Evolutionary conservation across 2,113 vertebrate species (phyloP), one percentile per base, ranked within the genome.

Genomic region (Micronycteris hirsuta): DNA sequence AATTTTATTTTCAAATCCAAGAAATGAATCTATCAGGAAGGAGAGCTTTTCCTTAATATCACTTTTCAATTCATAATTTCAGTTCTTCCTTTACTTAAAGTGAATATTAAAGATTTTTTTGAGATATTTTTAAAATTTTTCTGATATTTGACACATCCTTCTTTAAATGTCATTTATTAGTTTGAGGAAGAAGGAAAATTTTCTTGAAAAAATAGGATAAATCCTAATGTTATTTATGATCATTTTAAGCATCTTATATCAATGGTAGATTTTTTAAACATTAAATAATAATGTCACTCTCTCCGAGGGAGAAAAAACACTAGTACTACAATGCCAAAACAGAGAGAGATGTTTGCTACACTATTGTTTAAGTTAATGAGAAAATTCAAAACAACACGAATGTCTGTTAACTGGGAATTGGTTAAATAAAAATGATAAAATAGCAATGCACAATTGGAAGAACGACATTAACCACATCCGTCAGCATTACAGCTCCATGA

Each of bases 1-100:
- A 74, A 24, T 95, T 94, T 74, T 93, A 88, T 94, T 86, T 90
- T 97, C 93, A 96, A 97, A 97, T 31, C 8, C 93, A 91, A 78
- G 63, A 86, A 96, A 88, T 96, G 86, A n/a, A 81, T 88, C 76
- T 81, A 54, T 12, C 31, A 83, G 63, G 73, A 96, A 94, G 61
- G 15, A 47, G 14, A 87, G 15, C 13, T 8, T 68, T n/a, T 83
- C 24, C 10, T 95, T n/a, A 76, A 38, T 70, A 77, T 85, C 20
- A 70, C 19, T 95, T 78, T 38, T 73, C 71, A 80, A 94, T 76
- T 93, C 38, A 33, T 20, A 8, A 65, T 43, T 94, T 94, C 16
- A 73, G 36, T 43, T 83, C 45, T 89, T 92, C 47, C 20, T 4
- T 85, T 63, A 71, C 4, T 54, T 85, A 33, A 70, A 76, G 24